Evolutionary conservation across 2,113 vertebrate genomes (phyloP), one percentile per base, ranked within the genome.

Genomic region (Azemiops feae): DNA sequence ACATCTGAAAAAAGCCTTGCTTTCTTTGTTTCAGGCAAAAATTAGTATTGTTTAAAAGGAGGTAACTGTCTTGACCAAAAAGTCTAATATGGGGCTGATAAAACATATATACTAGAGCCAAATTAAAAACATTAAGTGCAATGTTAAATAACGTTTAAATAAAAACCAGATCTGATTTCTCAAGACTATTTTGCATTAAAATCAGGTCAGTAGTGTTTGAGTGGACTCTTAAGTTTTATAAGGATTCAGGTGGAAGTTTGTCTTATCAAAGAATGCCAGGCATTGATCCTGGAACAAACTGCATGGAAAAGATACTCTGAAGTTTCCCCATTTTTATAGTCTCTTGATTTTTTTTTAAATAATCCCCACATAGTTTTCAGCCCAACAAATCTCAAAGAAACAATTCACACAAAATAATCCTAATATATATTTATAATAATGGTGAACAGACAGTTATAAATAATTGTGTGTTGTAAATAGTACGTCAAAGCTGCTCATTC

Each of bases 11-110:
- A 18, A 94, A 23, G 43, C 3, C 0, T 0, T 0, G 81, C 57
- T 94, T 89, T 95, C 45, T 64, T 91, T 60, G 34, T 92, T 57
- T 39, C 92, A 64, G 94, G 90, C 47, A 94, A 23, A 5, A 25
- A 85, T 93, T 69, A 2, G 8, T 55, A 87, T 91, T 74, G 94
- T 91, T 54, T 20, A 74, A 95, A 95, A 86, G 0, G 47, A 10
- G 89, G 5, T 1, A 87, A n/a, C 22, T 43, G 23, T n/a, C 5
- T 57, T 92, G 25, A 81, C 11, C 4, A 58, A 39, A 16, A 53
- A 3, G 20, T 52, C 14, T 89, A 52, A 34, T 18, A 39, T 25
- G 6, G 4, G 1, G 27, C 45, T 85, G 57, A 43, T 55, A 39
- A 86, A 85, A 89, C 27, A 54, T 81, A 39, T 16, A 93, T 0